Conservation (phyloP, 2,888 invertebrate species). For the Arge pagana region DNA sequence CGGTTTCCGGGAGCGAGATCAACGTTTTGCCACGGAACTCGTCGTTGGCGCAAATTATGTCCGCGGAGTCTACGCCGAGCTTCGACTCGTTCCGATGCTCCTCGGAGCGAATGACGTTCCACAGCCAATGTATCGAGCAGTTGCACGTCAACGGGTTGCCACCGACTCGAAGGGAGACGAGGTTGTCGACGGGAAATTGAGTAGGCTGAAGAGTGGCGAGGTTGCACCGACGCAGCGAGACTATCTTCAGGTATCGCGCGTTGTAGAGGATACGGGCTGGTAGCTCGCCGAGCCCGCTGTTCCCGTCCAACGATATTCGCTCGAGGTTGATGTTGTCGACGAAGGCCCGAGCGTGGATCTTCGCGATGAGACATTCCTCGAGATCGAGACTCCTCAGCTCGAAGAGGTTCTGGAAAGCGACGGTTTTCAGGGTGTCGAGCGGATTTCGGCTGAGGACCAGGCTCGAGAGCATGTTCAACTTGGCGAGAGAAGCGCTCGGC, state of each 20-base stretch:
- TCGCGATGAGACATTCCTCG: conserved; percentile 60
- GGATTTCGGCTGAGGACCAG: conserved; percentile 81
- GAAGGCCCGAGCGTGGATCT: conserved; percentile 78
- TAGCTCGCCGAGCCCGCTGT: conserved; percentile 72
- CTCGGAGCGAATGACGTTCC: conserved; percentile 68
- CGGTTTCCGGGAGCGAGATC: conserved; percentile 48
- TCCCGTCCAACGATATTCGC: conserved; percentile 77
- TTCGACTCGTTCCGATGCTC: conserved; percentile 48
- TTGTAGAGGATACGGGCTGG: conserved; percentile 85
- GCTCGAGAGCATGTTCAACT: conserved; percentile 75
- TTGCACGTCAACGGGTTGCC: conserved; percentile 87
- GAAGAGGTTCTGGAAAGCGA: conserved; percentile 83
- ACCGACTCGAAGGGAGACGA: conserved; percentile 74
- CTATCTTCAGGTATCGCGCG: conserved; percentile 75
- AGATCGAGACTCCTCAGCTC: conserved; percentile 77
- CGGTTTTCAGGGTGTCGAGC: conserved; percentile 71
- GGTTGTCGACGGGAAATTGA: conserved; percentile 80
- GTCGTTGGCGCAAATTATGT: conserved; percentile 52
- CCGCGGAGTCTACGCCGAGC: conserved; percentile 51
- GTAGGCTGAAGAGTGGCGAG: conserved; percentile 77
- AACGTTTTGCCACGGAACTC: conserved; percentile 52
- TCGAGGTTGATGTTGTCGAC: conserved; percentile 85
- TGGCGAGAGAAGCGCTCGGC: conserved; percentile 76
- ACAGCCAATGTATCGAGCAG: conserved; percentile 85
- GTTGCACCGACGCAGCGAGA: conserved; percentile 78